A percentile compares a stretch with the other conserved stretches of the same genome.
Conservation (phyloP, 2,113 vertebrate genomes). For the Rhinolophus sinicus region DNA sequence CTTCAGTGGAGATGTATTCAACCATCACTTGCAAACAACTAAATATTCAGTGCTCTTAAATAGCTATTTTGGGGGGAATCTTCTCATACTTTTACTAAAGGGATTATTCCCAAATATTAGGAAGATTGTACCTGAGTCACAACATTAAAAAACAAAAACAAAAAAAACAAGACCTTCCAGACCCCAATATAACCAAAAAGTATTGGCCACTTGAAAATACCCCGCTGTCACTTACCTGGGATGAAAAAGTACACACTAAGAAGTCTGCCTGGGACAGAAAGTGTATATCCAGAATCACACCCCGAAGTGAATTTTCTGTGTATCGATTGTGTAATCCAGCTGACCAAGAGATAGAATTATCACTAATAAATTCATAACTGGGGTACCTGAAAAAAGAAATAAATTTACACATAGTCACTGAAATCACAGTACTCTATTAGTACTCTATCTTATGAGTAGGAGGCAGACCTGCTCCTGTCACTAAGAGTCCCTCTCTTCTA, state of each 20-base stretch:
- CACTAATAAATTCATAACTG: constrained; percentile 98
- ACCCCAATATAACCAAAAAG: not conserved
- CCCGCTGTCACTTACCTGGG: constrained; percentile 89
- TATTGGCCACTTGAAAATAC: not conserved
- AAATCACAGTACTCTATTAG: not conserved
- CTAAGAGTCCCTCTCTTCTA: not conserved
- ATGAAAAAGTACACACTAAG: constrained; percentile 98
- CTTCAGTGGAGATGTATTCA: constrained; percentile 55
- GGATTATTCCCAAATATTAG: not conserved
- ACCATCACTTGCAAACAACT: constrained; percentile 28
- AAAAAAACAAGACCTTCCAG: not conserved
- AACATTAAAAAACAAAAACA: constrained; percentile 20
- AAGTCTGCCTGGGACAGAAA: constrained; percentile 99
- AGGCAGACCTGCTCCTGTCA: not conserved
- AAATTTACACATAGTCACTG: constrained; percentile 37
- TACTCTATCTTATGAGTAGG: not conserved
- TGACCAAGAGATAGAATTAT: constrained; percentile 99
- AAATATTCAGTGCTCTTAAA: not conserved
- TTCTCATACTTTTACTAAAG: constrained; percentile 59
- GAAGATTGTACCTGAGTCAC: constrained; percentile 4
- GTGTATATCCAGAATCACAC: constrained; percentile 98
- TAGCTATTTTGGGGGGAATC: not conserved
- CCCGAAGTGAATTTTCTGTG: constrained; percentile 97
- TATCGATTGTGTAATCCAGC: constrained; percentile 98
- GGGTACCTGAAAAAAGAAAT: constrained; percentile 90